phyloP scores from a whole-genome alignment of 2,113 vertebrate species.

The Cranoglanis bouderius region DNA sequence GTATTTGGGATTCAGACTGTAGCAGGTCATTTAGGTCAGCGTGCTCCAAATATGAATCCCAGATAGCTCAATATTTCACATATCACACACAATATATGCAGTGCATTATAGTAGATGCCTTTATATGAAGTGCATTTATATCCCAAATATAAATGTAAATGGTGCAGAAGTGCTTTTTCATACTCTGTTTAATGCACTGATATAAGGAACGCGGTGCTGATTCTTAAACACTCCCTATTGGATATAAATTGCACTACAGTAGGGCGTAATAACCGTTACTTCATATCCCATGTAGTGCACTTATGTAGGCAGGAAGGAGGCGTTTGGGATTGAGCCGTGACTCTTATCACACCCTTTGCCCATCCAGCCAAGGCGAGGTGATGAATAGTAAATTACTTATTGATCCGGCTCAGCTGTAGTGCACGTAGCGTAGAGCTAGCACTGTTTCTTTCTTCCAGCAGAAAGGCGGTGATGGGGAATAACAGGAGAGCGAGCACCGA shows the following conservation, averaged over 20 bases:
- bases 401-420: slow-evolving; percentile 42
- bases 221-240: background rate
- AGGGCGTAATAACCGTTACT: background rate
- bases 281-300: slow-evolving; percentile 4
- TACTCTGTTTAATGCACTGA: slow-evolving; percentile 3
- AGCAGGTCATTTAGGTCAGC: slow-evolving; percentile 17
- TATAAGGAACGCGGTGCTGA: background rate
- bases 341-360: slow-evolving; percentile 32
- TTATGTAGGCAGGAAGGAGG: background rate
- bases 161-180: background rate
- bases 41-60: background rate
- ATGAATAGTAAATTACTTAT: slow-evolving; percentile 48
- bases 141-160: background rate
- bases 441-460: slow-evolving; percentile 28
- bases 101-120: background rate
- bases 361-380: slow-evolving; percentile 33
- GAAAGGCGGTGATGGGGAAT: background rate
- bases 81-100: background rate
- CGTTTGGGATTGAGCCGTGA: slow-evolving; percentile 22
- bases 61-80: slow-evolving; percentile 8
- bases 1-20: background rate
- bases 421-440: background rate
- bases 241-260: background rate
- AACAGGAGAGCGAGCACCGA: background rate
- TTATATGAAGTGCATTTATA: background rate